Base-by-base conservation (phyloP, 2,888 invertebrate species). In the Ectemnius lituratus region DNA sequence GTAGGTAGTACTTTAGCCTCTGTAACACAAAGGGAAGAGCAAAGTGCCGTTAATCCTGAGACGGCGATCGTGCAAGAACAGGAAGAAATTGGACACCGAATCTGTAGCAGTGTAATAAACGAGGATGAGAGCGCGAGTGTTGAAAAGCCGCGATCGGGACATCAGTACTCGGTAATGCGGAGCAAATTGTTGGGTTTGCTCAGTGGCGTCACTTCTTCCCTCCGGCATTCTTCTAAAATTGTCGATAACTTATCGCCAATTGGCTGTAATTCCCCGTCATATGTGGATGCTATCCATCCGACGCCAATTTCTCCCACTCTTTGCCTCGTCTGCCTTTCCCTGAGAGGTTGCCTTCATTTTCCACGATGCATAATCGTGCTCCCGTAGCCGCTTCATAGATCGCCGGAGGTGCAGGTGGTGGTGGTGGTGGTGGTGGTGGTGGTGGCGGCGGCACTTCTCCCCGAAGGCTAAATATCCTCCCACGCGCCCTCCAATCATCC, bases 211-310 rank as follows among this genome's bases (percentile, higher is more conserved):
- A 73, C 73, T 84, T 83, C 72, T 84, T 83, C 80, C 86, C 84
- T 76, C 77, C 88, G 82, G 83, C 84, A 76, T 84, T 86, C 86
- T 86, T 87, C 83, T 83, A 84, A 88, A 87, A 88, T 88, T 80
- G 83, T 84, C 88, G 88, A 88, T 88, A 88, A 87, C 84, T 88
- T 85, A 88, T 87, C 87, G 87, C 77, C 84, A 81, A 88, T 88
- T 84, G 84, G 72, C 84, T 78, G 80, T 88, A 86, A 86, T 87
- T 84, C 75, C 75, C 79, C 75, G 61, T 79, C 80, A 47, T 80
- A 71, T 73, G 76, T 70, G 74, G 57, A 76, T 61, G 76, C 62
- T 72, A 60, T 63, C 66, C 69, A 45, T 18, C 61, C 62, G 73
- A 58, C 65, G 74, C 67, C 79, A 77, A 82, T 78, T 71, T 59